Evolutionary conservation across 2,113 vertebrate species (phyloP).

Genomic region (Rynchops niger): DNA sequence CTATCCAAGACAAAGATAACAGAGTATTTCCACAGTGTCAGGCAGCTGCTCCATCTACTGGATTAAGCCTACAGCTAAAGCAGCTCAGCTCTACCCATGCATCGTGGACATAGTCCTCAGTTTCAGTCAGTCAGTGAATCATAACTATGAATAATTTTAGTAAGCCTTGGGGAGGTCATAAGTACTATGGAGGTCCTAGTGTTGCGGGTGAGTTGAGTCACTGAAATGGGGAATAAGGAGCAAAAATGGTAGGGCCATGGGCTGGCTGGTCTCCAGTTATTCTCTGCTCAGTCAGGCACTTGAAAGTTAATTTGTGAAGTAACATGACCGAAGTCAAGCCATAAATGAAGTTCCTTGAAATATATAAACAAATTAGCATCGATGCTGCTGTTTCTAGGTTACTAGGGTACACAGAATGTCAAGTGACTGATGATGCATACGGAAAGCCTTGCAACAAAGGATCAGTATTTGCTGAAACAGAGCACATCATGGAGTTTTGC

Average conservation of each 20-base stretch:
- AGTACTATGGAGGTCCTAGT: background rate
- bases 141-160: background rate
- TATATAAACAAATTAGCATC: slow-evolving; percentile 16
- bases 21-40: background rate
- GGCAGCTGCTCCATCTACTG: slow-evolving; percentile 53
- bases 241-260: background rate
- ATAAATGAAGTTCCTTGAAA: slow-evolving; percentile 27
- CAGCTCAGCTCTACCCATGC: accelerated
- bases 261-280: background rate
- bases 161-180: background rate
- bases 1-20: background rate
- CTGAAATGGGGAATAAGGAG: background rate
- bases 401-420: background rate
- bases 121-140: background rate
- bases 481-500: background rate
- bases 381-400: slow-evolving; percentile 1
- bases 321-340: background rate
- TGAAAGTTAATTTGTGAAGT: slow-evolving; percentile 27
- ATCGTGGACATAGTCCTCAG: accelerated
- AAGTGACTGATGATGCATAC: slow-evolving; percentile 32
- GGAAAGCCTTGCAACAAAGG: slow-evolving; percentile 39
- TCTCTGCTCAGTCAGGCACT: background rate
- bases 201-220: background rate
- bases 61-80: background rate
- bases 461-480: slow-evolving; percentile 31